Percentiles rank a stretch among this genome's conserved stretches.
Evolutionary conservation across 2,888 invertebrate species (phyloP).

Genomic region (Heteromurus nitidus): DNA sequence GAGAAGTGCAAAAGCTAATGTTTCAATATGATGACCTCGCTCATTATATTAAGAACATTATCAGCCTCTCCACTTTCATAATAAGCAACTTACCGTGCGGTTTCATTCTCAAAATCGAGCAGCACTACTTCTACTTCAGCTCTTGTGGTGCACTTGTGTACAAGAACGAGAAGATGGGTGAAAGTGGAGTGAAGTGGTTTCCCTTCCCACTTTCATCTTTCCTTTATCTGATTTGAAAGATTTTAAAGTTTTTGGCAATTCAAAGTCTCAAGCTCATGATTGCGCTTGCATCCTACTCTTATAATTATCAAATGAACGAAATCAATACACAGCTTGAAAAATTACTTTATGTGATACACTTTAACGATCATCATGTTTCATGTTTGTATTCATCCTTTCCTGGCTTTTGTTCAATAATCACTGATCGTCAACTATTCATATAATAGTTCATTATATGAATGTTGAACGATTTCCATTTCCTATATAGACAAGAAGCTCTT

Average conservation of each 20-base stretch:
- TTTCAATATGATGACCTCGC: constrained; percentile 24
- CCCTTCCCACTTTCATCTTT: constrained; percentile 8
- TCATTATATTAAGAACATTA: constrained; percentile 27
- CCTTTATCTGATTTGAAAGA: neutral
- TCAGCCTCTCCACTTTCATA: constrained; percentile 10
- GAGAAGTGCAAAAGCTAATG: neutral
- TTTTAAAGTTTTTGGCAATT: neutral
- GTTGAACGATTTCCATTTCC: no score
- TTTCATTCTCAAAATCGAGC: neutral
- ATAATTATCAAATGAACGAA: no score
- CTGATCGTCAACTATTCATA: no score
- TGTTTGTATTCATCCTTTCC: no score
- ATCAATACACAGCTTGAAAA: no score
- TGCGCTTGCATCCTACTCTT: no score
- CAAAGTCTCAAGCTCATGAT: no score
- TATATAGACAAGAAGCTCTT: no score
- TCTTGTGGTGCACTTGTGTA: neutral
- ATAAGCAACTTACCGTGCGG: constrained; percentile 11
- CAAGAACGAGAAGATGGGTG: neutral
- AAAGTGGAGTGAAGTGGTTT: neutral
- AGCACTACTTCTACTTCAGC: neutral
- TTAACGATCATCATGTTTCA: no score
- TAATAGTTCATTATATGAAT: no score
- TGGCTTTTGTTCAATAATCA: no score
- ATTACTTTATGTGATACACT: no score